A percentile compares a stretch with the other conserved stretches of the same genome.
These are phyloP conservation scores for Glyphotaelius pellucidus DNA, from an alignment of 2,888 invertebrate species.

Conservation along the genomic window DNA sequence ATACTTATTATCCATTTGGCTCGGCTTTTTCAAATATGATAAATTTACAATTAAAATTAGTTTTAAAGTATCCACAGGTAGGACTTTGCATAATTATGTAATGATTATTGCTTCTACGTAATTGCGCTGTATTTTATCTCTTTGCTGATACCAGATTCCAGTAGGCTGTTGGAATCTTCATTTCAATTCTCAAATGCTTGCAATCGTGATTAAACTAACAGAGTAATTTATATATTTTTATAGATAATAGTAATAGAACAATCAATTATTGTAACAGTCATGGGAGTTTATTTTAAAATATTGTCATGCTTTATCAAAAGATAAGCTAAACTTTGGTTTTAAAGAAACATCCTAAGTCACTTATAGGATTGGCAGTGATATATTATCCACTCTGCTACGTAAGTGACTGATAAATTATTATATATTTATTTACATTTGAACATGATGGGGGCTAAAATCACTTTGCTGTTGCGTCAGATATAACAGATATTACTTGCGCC, in stretches of 20 bases:
- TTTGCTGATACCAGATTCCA: background rate
- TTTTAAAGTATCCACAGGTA: constrained; percentile 12
- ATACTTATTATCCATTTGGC: constrained; percentile 9
- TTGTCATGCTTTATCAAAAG: background rate
- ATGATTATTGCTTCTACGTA: background rate
- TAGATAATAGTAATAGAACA: background rate
- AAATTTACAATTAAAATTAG: constrained; percentile 36
- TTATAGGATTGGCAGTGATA: too few relatives aligned
- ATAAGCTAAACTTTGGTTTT: background rate
- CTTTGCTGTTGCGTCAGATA: background rate
- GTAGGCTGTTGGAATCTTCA: too few relatives aligned
- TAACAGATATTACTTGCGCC: background rate
- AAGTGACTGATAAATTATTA: too few relatives aligned
- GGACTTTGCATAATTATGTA: constrained; percentile 2
- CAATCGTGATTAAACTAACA: constrained; percentile 26
- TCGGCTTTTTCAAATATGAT: constrained; percentile 37
- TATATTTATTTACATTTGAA: background rate
- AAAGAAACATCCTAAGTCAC: too few relatives aligned
- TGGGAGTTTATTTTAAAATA: background rate
- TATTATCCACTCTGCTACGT: too few relatives aligned
- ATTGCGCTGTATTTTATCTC: background rate
- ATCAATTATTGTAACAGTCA: background rate
- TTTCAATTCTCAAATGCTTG: background rate
- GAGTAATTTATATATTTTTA: constrained; percentile 46
- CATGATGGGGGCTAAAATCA: background rate